Conservation (phyloP, 2,797 vertebrate genomes). For the Etheostoma nigrum region DNA sequence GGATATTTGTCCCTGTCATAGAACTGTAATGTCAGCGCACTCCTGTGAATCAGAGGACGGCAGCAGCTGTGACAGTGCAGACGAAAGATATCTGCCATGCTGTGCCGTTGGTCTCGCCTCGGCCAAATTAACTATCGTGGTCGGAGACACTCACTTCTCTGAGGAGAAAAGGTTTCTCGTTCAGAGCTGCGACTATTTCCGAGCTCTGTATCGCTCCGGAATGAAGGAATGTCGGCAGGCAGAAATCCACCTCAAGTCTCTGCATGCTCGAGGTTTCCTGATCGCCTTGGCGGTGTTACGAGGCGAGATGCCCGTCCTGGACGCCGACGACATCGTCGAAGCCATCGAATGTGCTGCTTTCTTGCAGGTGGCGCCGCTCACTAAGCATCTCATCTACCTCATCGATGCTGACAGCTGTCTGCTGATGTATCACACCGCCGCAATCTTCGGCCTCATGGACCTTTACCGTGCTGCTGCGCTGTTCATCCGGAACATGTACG, state of each 20-base stretch:
- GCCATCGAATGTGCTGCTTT: constrained; percentile 93
- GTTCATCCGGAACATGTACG: constrained; percentile 89
- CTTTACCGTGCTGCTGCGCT: constrained; percentile 87
- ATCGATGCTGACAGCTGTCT: constrained; percentile 93
- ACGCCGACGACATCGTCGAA: constrained; percentile 88
- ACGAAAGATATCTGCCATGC: neutral
- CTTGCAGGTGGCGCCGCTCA: constrained; percentile 88
- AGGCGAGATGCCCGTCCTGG: constrained; percentile 85
- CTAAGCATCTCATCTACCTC: constrained; percentile 86
- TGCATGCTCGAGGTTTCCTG: constrained; percentile 87
- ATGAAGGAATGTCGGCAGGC: constrained; percentile 92
- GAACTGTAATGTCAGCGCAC: constrained; percentile 46
- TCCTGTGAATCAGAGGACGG: constrained; percentile 46
- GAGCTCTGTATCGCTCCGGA: constrained; percentile 93
- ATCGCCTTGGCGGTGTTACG: constrained; percentile 85
- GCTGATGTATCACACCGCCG: constrained; percentile 90
- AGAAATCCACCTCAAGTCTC: constrained; percentile 86
- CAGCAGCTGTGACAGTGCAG: constrained; percentile 40
- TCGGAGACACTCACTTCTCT: constrained; percentile 86
- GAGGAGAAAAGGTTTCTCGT: constrained; percentile 87
- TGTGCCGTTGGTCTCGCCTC: neutral
- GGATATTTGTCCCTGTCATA: neutral
- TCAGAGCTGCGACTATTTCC: constrained; percentile 92
- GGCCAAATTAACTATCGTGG: constrained; percentile 81
- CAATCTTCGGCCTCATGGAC: constrained; percentile 89